Base-by-base conservation (phyloP, 30 jellyfish, hydroid and myxozoan species). In the Calvadosia cruxmelitensis region DNA sequence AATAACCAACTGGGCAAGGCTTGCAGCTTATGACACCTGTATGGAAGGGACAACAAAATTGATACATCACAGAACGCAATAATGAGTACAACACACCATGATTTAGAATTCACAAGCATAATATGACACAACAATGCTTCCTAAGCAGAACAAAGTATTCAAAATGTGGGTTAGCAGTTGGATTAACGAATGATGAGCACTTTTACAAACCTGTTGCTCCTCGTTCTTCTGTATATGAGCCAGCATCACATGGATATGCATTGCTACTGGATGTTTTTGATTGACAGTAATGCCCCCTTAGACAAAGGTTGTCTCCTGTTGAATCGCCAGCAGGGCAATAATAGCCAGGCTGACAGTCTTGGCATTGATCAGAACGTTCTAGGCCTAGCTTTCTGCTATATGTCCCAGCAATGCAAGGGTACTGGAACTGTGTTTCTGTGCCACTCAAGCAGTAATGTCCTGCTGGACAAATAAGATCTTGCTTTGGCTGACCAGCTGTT, bases 261-360 rank as follows among this genome's bases (percentile, higher is more conserved):
- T 78, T 72, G 1, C 95, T 78, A 24, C 93, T 51, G 7, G 78
- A 36, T 3, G 99, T 91, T 48, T 65, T 76, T 0, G 75, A 87
- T 2, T 94, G 95, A 30, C 99, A 91, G 75, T 82, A 91, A 76
- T 91, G 99, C 23, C 99, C 99, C 87, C 62, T 78, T n/a, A 94
- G 99, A 65, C 99, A 91, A 31, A 82, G 69, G 23, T 31, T 51
- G 48, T 89, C 98, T 16, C 98, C 98, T 1, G 87, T 67, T 27
- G 88, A 75, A 48, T 91, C 95, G 34, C 99, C 99, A 32, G 93
- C 94, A 28, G 66, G 81, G 69, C 99, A 91, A 63, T 82, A 91
- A 70, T 71, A 78, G 0, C 99, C 99, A 16, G 91, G 77, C 31
- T 32, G 64, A 49, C 99, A 91, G 49, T 78, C 64, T 42, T 70